These are phyloP conservation scores for Lanius collurio DNA, from an alignment of 2,113 vertebrate genomes.

Conservation along the genomic window DNA sequence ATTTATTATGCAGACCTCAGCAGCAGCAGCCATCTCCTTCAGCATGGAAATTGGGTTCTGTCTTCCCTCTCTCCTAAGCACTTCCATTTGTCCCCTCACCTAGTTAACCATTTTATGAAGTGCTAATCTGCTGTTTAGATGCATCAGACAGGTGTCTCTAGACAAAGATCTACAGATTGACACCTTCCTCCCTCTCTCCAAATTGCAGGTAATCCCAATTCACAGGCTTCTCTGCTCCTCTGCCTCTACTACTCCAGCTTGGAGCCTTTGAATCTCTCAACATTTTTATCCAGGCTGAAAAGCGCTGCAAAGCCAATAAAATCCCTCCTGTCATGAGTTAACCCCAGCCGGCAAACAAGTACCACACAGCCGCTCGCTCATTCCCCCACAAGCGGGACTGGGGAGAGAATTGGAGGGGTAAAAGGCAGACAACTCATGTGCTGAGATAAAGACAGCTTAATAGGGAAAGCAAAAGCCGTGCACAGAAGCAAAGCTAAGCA, in stretches of 20 bases:
- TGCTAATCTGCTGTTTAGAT: not conserved
- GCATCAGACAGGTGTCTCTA: not conserved
- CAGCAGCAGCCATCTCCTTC: not conserved
- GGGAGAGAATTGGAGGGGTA: not conserved
- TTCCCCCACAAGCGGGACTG: not conserved
- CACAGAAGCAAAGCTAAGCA: not conserved
- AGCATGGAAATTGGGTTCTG: not conserved
- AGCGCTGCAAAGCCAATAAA: not conserved
- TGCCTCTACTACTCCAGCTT: not conserved
- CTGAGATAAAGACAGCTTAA: not conserved
- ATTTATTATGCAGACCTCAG: not conserved
- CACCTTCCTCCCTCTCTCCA: not conserved
- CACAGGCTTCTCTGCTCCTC: not conserved
- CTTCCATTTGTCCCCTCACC: not conserved
- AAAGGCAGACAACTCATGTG: not conserved
- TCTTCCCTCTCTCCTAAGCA: not conserved
- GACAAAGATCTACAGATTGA: not conserved
- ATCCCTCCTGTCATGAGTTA: not conserved
- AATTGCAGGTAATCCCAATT: not conserved
- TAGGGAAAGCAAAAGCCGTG: not conserved
- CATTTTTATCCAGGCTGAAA: not conserved
- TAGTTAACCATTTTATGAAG: not conserved
- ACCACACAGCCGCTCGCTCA: rapidly evolving
- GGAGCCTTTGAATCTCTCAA: not conserved
- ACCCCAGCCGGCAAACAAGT: not conserved